phyloP scores from a whole-genome alignment of 2,888 invertebrate genomes.

The Keiferia lycopersicella region DNA sequence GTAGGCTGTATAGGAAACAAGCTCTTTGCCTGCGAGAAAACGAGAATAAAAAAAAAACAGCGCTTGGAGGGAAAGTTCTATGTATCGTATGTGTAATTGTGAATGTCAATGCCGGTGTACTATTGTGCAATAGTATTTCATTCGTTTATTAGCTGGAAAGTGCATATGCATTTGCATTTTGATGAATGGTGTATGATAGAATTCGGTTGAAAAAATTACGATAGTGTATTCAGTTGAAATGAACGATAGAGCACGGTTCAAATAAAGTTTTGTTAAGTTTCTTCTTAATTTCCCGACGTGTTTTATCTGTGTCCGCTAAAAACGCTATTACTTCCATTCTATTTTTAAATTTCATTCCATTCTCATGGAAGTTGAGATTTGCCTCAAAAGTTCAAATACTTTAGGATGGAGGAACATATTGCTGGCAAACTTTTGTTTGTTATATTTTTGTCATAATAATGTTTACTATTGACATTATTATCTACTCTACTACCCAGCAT shows the following conservation, averaged over 20 bases:
- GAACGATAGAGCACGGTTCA: not conserved
- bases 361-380: not conserved
- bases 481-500: not conserved
- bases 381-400: too few species aligned
- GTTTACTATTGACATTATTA: not conserved
- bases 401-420: too few species aligned
- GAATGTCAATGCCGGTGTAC: conserved; percentile 36
- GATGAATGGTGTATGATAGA: not conserved
- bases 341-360: not conserved
- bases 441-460: not conserved
- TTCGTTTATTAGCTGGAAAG: conserved; percentile 15
- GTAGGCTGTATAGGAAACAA: conserved; percentile 38
- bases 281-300: not conserved
- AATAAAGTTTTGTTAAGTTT: not conserved
- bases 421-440: too few species aligned
- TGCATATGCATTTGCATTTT: conserved; percentile 11
- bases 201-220: not conserved
- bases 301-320: not conserved
- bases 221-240: not conserved
- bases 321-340: not conserved
- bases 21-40: conserved; percentile 21
- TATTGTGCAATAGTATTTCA: conserved; percentile 29
- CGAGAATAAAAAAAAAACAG: conserved; percentile 47
- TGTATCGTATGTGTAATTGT: conserved; percentile 39
- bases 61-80: conserved; percentile 50